These are phyloP conservation scores for Forbesichthys papilliferus DNA, from an alignment of 2,113 vertebrate species.

Conservation along the genomic window DNA sequence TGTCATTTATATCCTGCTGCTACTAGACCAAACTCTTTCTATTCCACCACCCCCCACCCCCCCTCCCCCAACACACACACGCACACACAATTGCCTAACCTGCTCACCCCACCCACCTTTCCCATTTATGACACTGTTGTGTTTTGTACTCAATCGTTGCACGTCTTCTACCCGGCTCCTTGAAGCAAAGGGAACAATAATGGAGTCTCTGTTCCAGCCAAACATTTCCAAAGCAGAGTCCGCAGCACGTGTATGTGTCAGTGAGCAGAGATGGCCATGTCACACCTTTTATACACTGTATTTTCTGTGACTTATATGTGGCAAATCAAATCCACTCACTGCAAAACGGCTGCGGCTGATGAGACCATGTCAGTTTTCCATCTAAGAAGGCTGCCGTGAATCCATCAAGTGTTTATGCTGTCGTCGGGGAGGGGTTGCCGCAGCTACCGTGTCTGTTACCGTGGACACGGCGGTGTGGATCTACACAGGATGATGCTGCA, in stretches of 20 bases:
- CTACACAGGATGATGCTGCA: constrained; percentile 8
- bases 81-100: background rate
- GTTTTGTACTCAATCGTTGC: constrained; percentile 29
- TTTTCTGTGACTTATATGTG: background rate
- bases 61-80: background rate
- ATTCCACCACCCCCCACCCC: background rate
- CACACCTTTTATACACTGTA: background rate
- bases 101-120: constrained; percentile 14
- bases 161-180: constrained; percentile 16
- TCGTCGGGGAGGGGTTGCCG: background rate
- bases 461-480: background rate
- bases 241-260: constrained; percentile 2
- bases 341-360: constrained; percentile 2
- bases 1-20: constrained; percentile 70
- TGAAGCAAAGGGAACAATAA: constrained; percentile 6
- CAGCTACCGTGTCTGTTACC: background rate
- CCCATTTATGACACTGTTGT: constrained; percentile 21
- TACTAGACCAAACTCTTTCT: constrained; percentile 49
- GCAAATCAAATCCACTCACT: background rate
- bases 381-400: constrained; percentile 16
- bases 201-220: constrained; percentile 12
- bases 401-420: constrained; percentile 1
- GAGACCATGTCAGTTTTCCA: constrained; percentile 18
- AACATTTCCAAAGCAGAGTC: constrained; percentile 16
- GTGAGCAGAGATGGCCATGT: constrained; percentile 1